These are phyloP conservation scores for Mycetomoellerius zeteki DNA, from an alignment of 1,140 invertebrate genomes.

Conservation along the genomic window DNA sequence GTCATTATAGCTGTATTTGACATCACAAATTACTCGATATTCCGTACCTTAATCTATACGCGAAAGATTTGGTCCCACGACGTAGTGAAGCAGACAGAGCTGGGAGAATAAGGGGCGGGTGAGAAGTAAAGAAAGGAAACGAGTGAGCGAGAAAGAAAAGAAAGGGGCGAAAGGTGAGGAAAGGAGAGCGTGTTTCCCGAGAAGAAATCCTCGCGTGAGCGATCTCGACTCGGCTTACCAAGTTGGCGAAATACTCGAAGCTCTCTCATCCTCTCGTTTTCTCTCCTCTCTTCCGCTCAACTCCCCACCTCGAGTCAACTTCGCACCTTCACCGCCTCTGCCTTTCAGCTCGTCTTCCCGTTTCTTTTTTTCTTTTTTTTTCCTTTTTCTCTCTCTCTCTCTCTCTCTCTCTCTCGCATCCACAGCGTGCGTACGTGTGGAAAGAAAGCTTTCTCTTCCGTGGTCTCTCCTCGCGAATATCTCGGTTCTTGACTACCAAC, in stretches of 20 bases:
- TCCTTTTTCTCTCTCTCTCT: neutral
- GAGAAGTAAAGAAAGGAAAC: neutral
- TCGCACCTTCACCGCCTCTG: conserved; percentile 58
- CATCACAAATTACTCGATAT: conserved; percentile 48
- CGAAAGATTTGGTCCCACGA: conserved; percentile 69
- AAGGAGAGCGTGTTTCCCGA: conserved; percentile 54
- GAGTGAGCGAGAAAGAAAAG: conserved; percentile 20
- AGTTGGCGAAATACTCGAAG: conserved; percentile 82
- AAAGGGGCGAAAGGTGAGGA: conserved; percentile 19
- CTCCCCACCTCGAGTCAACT: conserved; percentile 57
- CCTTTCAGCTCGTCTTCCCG: conserved; percentile 41
- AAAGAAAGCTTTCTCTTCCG: conserved; percentile 58
- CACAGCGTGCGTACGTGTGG: conserved; percentile 72
- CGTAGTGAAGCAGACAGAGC: conserved; percentile 45
- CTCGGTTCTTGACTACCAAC: conserved; percentile 30
- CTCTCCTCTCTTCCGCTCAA: conserved; percentile 54
- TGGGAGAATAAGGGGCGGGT: neutral
- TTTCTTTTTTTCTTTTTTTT: neutral
- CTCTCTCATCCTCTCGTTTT: conserved; percentile 69
- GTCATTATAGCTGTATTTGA: conserved; percentile 35
- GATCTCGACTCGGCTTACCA: conserved; percentile 82
- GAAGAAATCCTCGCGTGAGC: conserved; percentile 79
- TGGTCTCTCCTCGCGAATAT: conserved; percentile 49
- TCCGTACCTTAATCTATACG: conserved; percentile 75
- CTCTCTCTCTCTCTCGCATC: conserved; percentile 28